Evolutionary conservation across 2,888 invertebrate genomes (phyloP), one percentile per base, ranked within the genome.

Genomic region (Acrocera orbiculus): DNA sequence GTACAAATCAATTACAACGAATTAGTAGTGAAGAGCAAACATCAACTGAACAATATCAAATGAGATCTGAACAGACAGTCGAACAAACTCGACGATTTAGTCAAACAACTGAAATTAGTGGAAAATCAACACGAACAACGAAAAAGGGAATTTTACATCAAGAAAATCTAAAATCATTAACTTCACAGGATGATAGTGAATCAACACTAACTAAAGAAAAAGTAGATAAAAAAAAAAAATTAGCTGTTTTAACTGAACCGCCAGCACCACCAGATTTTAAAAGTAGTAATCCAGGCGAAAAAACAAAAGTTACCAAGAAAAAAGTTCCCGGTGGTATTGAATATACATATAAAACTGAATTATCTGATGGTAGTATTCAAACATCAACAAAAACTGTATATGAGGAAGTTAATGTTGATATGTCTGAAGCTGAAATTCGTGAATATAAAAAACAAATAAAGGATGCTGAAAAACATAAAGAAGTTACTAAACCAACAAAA

Each of bases 381-480:
- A 54, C 53, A 42, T 55, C 57, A 27, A 53, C 53, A 32, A 58
- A 57, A 48, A 58, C 57, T 24, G 51, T 58, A 8, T 57, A 57
- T 40, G 58, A 57, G 34, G 57, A 58, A 31, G 55, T 56, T 39
- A 55, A 56, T 30, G 41, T 48, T 5, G 58, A 58, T 32, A 42
- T 58, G 37, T 56, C 57, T 40, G 58, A 58, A 37, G 57, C 56
- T 35, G 58, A 58, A 40, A 57, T 58, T 38, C 44, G 34, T 24
- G 42, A 46, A 31, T 58, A 58, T 38, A 52, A 58, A 46, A 58
- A 58, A 39, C 53, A 56, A 10, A 37, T 57, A 9, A 56, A 53
- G 45, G 58, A 58, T 20, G 58, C 58, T n/a, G 53, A 58, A 35
- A 58, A 58, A 45, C 57, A 52, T 40, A 58, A 56, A 47, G 56